Evolutionary conservation across 1,140 invertebrate species (phyloP), one percentile per base, ranked within the genome.

Genomic region (Grapholita molesta): DNA sequence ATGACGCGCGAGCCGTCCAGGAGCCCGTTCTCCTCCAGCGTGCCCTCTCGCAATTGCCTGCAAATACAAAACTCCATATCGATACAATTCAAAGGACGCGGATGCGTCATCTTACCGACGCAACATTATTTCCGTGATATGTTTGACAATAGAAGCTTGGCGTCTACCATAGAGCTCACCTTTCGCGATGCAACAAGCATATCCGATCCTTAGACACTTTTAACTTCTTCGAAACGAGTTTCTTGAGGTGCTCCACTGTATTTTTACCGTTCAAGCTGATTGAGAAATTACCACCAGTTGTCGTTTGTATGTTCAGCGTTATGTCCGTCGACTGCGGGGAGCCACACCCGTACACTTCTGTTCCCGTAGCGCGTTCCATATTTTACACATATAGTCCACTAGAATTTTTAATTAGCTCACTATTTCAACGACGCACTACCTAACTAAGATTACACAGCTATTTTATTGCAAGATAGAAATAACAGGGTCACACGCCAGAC

Each of bases 151-250:
- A 89, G 85, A 90, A 78, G 85, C 84, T 89, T 85, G 79, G 88
- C 89, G 89, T 90, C 86, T 69, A 73, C 80, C 79, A 79, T 72
- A 71, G 80, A 82, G 93, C 94, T 94, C 91, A 98, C 97, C 97
- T 97, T 92, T 99, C 97, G 77, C 96, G 95, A 92, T 98, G 96
- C 68, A 99, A 93, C 79, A 99, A 93, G 89, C 96, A 97, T 91
- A 98, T 98, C 83, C 97, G 95, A 92, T 98, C 97, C 92, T 97
- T 97, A 73, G 96, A 95, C 83, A 98, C 96, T 94, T 97, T 97
- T 70, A 98, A 93, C 86, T 95, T 96, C 91, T 97, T 97, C n/a
- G 97, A 97, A 78, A 98, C 96, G 57, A 96, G 93, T 92, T 97
- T 97, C 91, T 98, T 98, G 12, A 98, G 94, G 85, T 96, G 96